These are phyloP conservation scores for Xylota sylvarum DNA, from an alignment of 2,888 invertebrate species.

Conservation along the genomic window DNA sequence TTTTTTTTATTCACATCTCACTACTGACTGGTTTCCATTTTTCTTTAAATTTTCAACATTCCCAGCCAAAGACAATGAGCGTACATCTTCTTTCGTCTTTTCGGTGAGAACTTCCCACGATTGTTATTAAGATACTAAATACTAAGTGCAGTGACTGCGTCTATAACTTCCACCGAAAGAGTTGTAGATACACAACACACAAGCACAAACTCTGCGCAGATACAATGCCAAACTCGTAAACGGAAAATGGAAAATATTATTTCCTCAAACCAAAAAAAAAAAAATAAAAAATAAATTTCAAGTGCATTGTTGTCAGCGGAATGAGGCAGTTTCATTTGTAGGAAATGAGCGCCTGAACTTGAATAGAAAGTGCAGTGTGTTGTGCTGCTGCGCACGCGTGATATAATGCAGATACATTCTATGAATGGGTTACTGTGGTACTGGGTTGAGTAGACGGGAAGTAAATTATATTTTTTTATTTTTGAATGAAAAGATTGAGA, in stretches of 20 bases:
- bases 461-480: background rate
- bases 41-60: constrained; percentile 11
- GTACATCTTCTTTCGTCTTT: constrained; percentile 32
- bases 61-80: constrained; percentile 56
- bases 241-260: constrained; percentile 54
- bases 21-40: background rate
- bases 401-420: constrained; percentile 49
- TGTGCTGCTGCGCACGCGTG: constrained; percentile 22
- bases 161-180: constrained; percentile 5
- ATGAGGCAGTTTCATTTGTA: constrained; percentile 13
- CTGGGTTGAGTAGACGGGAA: constrained; percentile 25
- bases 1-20: constrained; percentile 4
- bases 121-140: constrained; percentile 55
- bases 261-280: constrained; percentile 31
- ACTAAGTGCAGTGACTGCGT: constrained; percentile 54
- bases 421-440: constrained; percentile 60
- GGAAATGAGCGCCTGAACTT: constrained; percentile 51
- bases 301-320: constrained; percentile 57
- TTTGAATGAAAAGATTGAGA: background rate
- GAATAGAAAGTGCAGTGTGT: constrained; percentile 62
- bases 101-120: constrained; percentile 69
- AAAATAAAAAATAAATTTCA: no score
- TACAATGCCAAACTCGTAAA: constrained; percentile 26
- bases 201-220: background rate
- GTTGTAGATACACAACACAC: background rate